Conservation (phyloP, 2,797 vertebrate genomes). For the Smutsia gigantea region DNA sequence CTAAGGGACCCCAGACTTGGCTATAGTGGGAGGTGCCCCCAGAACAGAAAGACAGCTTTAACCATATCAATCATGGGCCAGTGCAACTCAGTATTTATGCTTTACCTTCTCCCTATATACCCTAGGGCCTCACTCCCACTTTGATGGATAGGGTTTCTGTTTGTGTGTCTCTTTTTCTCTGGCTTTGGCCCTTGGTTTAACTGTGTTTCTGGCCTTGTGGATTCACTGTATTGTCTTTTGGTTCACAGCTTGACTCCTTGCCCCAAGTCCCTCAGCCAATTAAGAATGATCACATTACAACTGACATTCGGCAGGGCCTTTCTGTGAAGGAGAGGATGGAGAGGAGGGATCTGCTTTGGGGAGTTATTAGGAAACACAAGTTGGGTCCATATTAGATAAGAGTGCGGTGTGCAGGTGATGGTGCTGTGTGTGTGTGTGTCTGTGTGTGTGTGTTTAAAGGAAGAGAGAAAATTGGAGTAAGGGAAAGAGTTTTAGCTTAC, state of each 20-base stretch:
- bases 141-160: background rate
- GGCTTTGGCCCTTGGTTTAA: background rate
- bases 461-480: background rate
- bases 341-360: background rate
- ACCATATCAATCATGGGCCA: background rate
- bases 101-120: background rate
- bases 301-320: background rate
- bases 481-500: background rate
- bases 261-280: background rate
- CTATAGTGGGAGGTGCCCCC: background rate
- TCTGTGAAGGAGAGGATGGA: background rate
- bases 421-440: background rate
- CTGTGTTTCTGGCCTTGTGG: background rate
- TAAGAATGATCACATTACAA: background rate
- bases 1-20: background rate
- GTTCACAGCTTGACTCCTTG: background rate
- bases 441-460: background rate
- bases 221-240: background rate
- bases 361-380: background rate
- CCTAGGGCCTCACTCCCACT: rapidly evolving
- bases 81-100: background rate
- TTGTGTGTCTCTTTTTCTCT: conserved; percentile 20
- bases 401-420: background rate
- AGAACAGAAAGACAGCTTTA: background rate
- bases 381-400: background rate